Evolutionary conservation across 2,888 invertebrate genomes (phyloP).

Genomic region (Eristalis pertinax): DNA sequence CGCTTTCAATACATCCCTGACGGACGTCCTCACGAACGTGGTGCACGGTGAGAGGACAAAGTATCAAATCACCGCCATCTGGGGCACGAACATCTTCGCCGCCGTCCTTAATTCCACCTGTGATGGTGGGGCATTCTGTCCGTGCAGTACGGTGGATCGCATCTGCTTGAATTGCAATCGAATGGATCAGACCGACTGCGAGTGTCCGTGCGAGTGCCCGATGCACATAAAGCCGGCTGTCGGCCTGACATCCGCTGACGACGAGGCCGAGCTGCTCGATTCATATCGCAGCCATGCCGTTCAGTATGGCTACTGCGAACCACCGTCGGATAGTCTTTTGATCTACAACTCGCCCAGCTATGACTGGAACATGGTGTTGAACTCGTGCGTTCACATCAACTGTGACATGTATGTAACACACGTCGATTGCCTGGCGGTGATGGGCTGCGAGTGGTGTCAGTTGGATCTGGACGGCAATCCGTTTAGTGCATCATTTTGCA

Average conservation of each 20-base stretch:
- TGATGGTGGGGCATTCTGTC: conserved; percentile 92
- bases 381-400: conserved; percentile 86
- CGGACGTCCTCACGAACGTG: conserved; percentile 89
- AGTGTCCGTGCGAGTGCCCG: conserved; percentile 96
- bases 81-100: conserved; percentile 93
- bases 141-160: conserved; percentile 94
- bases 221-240: conserved; percentile 77
- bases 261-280: conserved; percentile 16
- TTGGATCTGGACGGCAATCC: conserved; percentile 88
- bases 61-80: conserved; percentile 91
- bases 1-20: conserved; percentile 89
- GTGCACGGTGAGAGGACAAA: conserved; percentile 94
- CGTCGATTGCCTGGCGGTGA: conserved; percentile 86
- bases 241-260: not conserved
- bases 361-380: conserved; percentile 83
- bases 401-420: conserved; percentile 86
- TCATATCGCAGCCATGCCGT: conserved; percentile 76
- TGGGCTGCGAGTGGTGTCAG: conserved; percentile 96
- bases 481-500: conserved; percentile 89
- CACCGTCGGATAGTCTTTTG: conserved; percentile 77
- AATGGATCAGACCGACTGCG: conserved; percentile 97
- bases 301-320: conserved; percentile 78
- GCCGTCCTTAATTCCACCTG: conserved; percentile 94
- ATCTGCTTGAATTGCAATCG: conserved; percentile 95
- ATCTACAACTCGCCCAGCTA: conserved; percentile 76